Conservation (phyloP, 2,113 vertebrate species). For the Tylochromis polylepis region DNA sequence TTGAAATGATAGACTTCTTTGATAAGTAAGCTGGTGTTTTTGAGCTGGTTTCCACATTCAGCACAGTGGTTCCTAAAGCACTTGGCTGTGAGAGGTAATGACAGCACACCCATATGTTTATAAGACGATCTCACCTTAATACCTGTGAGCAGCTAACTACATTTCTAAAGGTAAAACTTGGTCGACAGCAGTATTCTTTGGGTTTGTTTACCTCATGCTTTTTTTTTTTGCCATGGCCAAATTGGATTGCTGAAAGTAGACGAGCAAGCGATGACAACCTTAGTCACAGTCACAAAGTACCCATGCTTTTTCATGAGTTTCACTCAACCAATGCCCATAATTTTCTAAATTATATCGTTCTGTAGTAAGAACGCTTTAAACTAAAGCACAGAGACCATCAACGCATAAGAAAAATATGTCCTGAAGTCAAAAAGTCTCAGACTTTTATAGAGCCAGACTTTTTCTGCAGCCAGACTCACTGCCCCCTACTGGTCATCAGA, state of each 20-base stretch:
- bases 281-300: not conserved
- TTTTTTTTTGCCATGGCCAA: not conserved
- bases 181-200: not conserved
- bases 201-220: not conserved
- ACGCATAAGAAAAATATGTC: not conserved
- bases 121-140: not conserved
- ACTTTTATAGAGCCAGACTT: not conserved
- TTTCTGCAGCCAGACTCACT: not conserved
- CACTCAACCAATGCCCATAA: not conserved
- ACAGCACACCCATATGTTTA: not conserved
- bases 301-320: not conserved
- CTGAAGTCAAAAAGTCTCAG: accelerated
- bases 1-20: too few relatives aligned
- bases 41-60: not conserved
- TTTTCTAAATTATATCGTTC: not conserved
- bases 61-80: not conserved
- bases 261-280: not conserved
- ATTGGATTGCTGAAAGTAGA: not conserved
- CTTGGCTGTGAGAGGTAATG: not conserved
- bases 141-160: not conserved
- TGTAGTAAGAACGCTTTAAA: not conserved
- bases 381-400: accelerated
- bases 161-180: not conserved
- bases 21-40: not conserved
- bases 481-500: not conserved